Percentiles rank a stretch among this genome's conserved stretches.
Evolutionary conservation across 1,140 invertebrate species (phyloP).

Genomic region (Plectrocnemia conspersa): DNA sequence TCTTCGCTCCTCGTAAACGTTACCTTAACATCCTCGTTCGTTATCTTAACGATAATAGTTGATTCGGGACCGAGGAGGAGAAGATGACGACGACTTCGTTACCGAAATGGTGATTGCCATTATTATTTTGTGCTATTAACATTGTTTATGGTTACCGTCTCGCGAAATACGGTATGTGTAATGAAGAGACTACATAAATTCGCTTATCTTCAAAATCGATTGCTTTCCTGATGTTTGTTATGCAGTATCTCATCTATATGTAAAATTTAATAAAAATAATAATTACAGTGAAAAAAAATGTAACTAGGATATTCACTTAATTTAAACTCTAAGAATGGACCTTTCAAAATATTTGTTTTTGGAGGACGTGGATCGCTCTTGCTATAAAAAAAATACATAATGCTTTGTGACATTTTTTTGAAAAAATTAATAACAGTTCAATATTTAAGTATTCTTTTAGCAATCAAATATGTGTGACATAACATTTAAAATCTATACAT

Average conservation of each 20-base stretch:
- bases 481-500: no score
- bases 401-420: no score
- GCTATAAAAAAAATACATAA: constrained; percentile 7
- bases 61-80: neutral
- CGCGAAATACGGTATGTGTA: neutral
- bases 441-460: no score
- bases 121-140: constrained; percentile 1
- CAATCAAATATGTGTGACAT: no score
- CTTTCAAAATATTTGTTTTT: neutral
- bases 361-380: neutral
- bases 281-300: neutral
- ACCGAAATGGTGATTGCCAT: constrained; percentile 8
- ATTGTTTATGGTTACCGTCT: neutral
- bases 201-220: no score
- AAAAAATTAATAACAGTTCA: no score
- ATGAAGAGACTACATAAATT: neutral
- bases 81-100: neutral
- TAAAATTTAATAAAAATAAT: constrained; percentile 5
- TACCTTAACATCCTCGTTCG: constrained; percentile 11
- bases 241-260: neutral
- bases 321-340: neutral
- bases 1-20: constrained; percentile 7
- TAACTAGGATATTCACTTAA: neutral
- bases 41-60: constrained; percentile 18
- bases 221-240: no score